Conservation (phyloP, 1,140 invertebrate genomes). For the Orchesella cincta region DNA sequence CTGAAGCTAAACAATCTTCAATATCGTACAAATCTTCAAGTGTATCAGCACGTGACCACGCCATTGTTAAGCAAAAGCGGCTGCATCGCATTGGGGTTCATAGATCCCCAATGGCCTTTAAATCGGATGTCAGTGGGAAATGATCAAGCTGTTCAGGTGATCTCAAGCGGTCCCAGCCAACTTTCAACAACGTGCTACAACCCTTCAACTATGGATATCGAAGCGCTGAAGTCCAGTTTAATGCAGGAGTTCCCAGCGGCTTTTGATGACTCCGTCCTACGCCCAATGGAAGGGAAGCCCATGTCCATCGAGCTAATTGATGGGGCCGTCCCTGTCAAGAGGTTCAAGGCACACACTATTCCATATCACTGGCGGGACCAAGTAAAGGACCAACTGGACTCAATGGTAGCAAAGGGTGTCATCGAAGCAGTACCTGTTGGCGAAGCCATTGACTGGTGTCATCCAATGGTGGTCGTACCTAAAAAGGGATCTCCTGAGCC, state of each 20-base stretch:
- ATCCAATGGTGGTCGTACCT: conserved; percentile 19
- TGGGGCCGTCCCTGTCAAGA: background rate
- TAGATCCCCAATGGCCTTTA: background rate
- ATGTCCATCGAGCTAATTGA: conserved; percentile 1
- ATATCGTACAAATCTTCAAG: background rate
- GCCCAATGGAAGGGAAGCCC: conserved; percentile 1
- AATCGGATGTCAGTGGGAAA: background rate
- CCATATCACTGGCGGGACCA: conserved; percentile 8
- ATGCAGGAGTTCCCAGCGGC: background rate
- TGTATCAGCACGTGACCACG: background rate
- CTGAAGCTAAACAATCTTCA: background rate
- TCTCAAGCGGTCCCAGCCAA: background rate
- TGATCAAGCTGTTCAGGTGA: background rate
- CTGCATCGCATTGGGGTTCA: background rate
- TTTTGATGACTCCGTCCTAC: background rate
- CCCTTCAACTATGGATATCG: background rate
- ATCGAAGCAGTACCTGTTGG: conserved; percentile 51
- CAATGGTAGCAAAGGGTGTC: conserved; percentile 42
- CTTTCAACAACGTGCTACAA: background rate
- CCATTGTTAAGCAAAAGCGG: background rate
- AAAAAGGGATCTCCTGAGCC: conserved; percentile 20
- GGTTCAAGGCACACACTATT: background rate
- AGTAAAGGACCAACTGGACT: background rate
- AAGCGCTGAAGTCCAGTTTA: background rate
- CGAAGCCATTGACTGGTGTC: conserved; percentile 51